These are phyloP conservation scores for Tyria jacobaeae DNA, from an alignment of 2,888 invertebrate genomes.

Conservation along the genomic window DNA sequence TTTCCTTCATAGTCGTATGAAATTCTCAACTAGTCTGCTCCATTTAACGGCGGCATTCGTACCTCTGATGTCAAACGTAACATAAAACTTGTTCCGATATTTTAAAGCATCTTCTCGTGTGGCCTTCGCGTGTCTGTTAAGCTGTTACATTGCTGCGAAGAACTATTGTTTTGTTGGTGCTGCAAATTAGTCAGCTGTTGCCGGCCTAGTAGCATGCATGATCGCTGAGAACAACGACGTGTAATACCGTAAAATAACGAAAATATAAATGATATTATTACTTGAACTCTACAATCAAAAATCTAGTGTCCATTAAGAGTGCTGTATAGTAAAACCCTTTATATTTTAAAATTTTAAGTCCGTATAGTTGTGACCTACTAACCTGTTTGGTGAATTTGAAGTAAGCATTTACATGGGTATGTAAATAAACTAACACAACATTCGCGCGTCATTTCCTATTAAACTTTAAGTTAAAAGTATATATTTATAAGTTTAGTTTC, in stretches of 20 bases:
- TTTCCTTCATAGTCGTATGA: constrained; percentile 66
- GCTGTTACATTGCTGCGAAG: constrained; percentile 47
- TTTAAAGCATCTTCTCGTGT: constrained; percentile 64
- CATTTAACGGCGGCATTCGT: constrained; percentile 76
- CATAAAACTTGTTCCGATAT: constrained; percentile 55
- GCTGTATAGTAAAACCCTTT: constrained; percentile 36
- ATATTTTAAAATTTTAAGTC: constrained; percentile 35
- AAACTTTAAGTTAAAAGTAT: too few relatives aligned
- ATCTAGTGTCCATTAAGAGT: constrained; percentile 26
- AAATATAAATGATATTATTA: neutral
- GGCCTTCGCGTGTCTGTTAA: constrained; percentile 51
- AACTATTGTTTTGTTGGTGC: constrained; percentile 77
- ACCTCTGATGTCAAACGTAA: constrained; percentile 56
- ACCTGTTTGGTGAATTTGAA: constrained; percentile 21
- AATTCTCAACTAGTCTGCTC: constrained; percentile 79
- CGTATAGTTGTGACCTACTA: constrained; percentile 30
- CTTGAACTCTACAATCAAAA: neutral
- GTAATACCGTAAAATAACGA: constrained; percentile 29
- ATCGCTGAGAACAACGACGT: constrained; percentile 68
- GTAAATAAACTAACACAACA: constrained; percentile 16
- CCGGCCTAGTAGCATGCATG: constrained; percentile 71
- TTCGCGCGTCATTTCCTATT: too few relatives aligned
- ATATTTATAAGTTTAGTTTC: too few relatives aligned
- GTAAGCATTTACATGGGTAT: constrained; percentile 29
- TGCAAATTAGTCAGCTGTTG: constrained; percentile 84